A percentile compares a stretch with the other conserved stretches of the same genome.
phyloP scores from a whole-genome alignment of 2,888 invertebrate species.

The Gari tellinella region DNA sequence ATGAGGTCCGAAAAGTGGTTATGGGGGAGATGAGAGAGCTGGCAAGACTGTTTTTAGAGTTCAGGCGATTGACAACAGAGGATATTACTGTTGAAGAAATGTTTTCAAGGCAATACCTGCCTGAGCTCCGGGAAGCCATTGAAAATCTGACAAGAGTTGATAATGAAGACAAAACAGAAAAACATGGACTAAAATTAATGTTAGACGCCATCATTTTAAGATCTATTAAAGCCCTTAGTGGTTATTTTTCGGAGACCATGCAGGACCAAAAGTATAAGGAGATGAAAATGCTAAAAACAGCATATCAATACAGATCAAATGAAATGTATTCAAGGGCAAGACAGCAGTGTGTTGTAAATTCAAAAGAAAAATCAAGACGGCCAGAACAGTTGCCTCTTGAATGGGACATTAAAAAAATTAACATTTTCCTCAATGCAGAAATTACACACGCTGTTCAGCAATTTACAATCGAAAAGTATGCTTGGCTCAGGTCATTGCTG shows the following conservation, averaged over 20 bases:
- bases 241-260: conserved; percentile 18
- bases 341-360: conserved; percentile 18
- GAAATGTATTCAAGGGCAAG: conserved; percentile 20
- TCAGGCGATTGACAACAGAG: background rate
- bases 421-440: conserved; percentile 26
- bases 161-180: conserved; percentile 9
- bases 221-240: conserved; percentile 11
- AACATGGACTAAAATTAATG: conserved; percentile 13
- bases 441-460: conserved; percentile 11
- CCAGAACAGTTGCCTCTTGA: conserved; percentile 35
- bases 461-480: conserved; percentile 22
- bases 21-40: conserved; percentile 39
- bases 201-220: conserved; percentile 19
- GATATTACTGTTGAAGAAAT: conserved; percentile 12
- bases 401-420: conserved; percentile 22
- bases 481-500: conserved; percentile 43
- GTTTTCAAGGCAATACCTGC: conserved; percentile 7
- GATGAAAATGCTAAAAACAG: conserved; percentile 11
- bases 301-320: conserved; percentile 17
- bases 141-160: background rate
- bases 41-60: conserved; percentile 21
- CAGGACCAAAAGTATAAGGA: conserved; percentile 16
- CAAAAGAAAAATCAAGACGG: conserved; percentile 23
- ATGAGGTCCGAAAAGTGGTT: conserved; percentile 28
- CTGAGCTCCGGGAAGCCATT: conserved; percentile 4